Base-by-base conservation (phyloP, 1,140 invertebrate genomes). In the Bathynomus jamesi region DNA sequence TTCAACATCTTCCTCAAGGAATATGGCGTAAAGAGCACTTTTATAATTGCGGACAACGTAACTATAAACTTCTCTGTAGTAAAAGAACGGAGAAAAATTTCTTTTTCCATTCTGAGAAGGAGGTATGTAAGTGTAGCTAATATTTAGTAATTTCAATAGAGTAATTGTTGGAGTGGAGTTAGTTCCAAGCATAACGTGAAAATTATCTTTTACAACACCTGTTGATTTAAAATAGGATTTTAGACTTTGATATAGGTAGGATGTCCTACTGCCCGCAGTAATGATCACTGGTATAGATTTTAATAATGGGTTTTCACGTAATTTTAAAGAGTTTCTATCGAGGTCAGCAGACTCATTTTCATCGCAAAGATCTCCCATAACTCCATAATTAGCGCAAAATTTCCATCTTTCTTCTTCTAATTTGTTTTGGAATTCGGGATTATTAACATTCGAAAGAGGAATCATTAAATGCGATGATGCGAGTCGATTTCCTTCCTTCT, bases 1-100 rank as follows among this genome's bases (percentile, higher is more conserved):
- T 21, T 60, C 40, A 21, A 69, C 67, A 28, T 69, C 67, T 28
- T 69, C 67, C 27, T 69, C 67, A n/a, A 69, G 28, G 21, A 69
- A 24, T 7, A 69, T 69, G 28, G n/a, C 46, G 21, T 30, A 53
- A 10, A 31, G 28, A 17, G 67, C 21, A 29, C 30, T 1, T 1
- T 25, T 21, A 13, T 29, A 69, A 61, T 28, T 61, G 29, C 61
- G 7, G 53, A 8, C 8, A 61, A 13, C 61, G n/a, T 28, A 69
- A 28, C 7, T 69, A 61, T 61, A 69, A 28, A 69, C 67, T 61
- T 69, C 29, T 10, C 67, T 24, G 53, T 69, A 69, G 28, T 61
- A 61, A 24, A 5, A 40, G 17, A 40, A 53, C 21, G 40, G 21
- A 2, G 21, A 53, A 21, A 53, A 53, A 53, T 21, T 53, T 3